Conservation (phyloP, 2,113 vertebrate species). For the Boulengeromyrus knoepffleri region DNA sequence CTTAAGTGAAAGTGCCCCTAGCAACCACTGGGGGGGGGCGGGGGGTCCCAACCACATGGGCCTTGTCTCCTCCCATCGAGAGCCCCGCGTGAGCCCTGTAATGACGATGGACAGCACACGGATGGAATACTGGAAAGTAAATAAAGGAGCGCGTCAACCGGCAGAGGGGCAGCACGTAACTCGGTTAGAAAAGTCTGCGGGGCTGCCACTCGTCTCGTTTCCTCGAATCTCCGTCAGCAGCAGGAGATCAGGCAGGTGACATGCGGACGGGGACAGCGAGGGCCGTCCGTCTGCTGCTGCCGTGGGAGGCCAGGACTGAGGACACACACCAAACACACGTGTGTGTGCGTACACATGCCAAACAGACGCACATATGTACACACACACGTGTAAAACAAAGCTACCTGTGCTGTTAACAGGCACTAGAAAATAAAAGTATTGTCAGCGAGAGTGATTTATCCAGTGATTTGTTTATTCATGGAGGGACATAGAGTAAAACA, state of each 20-base stretch:
- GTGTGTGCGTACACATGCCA: background rate
- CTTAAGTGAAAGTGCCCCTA: background rate
- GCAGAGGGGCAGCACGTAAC: slow-evolving; percentile 57
- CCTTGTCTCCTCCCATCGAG: background rate
- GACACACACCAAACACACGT: background rate
- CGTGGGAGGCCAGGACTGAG: background rate
- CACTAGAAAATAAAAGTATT: background rate
- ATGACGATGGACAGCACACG: slow-evolving; percentile 46
- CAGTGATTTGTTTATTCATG: background rate
- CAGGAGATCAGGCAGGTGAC: slow-evolving; percentile 48
- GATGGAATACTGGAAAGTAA: slow-evolving; percentile 49
- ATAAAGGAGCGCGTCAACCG: slow-evolving; percentile 48
- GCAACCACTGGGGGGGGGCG: background rate
- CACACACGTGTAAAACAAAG: background rate
- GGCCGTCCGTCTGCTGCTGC: slow-evolving; percentile 20
- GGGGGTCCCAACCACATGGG: background rate
- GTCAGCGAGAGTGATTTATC: background rate
- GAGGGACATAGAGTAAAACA: background rate
- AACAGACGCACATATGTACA: background rate
- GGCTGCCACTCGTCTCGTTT: slow-evolving; percentile 53
- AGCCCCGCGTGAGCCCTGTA: slow-evolving; percentile 5
- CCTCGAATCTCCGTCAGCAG: slow-evolving; percentile 49
- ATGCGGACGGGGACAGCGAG: slow-evolving; percentile 41
- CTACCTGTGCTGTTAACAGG: background rate
- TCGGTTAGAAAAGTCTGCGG: slow-evolving; percentile 56